Conservation (phyloP, 2,797 vertebrate species). For the Bradypodion ventrale region DNA sequence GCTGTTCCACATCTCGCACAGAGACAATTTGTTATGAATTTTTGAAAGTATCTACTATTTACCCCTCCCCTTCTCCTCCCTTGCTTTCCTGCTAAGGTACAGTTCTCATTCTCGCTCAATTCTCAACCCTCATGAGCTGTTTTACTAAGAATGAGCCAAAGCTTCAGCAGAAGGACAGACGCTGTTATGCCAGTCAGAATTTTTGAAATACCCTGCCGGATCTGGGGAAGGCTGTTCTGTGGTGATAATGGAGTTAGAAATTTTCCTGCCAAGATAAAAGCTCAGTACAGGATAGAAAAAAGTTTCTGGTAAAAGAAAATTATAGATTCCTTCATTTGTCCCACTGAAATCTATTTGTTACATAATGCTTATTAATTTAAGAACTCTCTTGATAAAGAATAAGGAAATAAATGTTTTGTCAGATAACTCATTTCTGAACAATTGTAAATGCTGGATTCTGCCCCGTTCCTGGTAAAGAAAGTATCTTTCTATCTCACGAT, state of each 20-base stretch:
- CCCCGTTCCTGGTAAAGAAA: too few species aligned
- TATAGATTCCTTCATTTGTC: neutral
- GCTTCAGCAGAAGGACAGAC: neutral
- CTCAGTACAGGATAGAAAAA: neutral
- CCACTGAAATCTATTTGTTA: neutral
- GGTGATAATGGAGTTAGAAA: neutral
- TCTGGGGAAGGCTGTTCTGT: neutral
- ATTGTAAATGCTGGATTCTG: neutral
- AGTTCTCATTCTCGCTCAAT: neutral
- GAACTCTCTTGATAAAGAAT: neutral
- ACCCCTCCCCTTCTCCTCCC: too few species aligned
- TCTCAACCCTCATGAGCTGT: neutral
- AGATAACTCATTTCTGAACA: neutral
- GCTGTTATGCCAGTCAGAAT: neutral
- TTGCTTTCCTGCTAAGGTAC: neutral
- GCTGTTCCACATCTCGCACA: neutral
- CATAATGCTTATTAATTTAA: neutral
- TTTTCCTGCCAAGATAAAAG: neutral
- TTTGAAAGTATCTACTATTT: neutral
- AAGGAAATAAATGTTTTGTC: neutral
- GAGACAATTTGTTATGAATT: neutral
- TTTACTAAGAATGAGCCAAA: neutral
- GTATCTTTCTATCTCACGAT: neutral
- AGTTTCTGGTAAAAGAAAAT: neutral
- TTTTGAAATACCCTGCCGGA: neutral